phyloP scores from a whole-genome alignment of 2,888 invertebrate species.

The Zele albiditarsus region DNA sequence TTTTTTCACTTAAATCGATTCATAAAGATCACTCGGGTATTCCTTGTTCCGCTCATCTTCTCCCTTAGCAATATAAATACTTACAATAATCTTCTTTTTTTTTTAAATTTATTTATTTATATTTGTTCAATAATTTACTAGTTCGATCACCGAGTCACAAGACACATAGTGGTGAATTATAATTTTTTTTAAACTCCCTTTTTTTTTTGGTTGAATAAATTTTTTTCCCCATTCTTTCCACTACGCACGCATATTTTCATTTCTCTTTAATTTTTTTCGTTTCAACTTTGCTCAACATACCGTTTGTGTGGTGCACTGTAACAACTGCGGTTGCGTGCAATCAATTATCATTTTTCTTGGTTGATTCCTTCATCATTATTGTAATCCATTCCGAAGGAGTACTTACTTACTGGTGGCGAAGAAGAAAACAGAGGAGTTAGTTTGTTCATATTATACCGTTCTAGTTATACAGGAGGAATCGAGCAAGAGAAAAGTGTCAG shows the following conservation, averaged over 20 bases:
- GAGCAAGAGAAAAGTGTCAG: slow-evolving; percentile 12
- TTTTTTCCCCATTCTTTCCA: slow-evolving; percentile 34
- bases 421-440: slow-evolving; percentile 6
- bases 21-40: slow-evolving; percentile 16
- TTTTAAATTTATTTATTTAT: slow-evolving; percentile 45
- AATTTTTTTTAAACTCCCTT: slow-evolving; percentile 40
- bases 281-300: background rate
- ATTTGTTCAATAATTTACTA: slow-evolving; percentile 49
- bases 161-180: slow-evolving; percentile 57
- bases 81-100: slow-evolving; percentile 47
- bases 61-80: slow-evolving; percentile 49
- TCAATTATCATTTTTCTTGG: background rate
- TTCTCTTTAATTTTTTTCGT: background rate
- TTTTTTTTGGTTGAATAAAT: slow-evolving; percentile 5
- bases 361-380: background rate
- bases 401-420: slow-evolving; percentile 19
- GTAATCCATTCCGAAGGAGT: slow-evolving; percentile 22
- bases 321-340: slow-evolving; percentile 9
- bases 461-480: slow-evolving; percentile 16
- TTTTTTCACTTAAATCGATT: slow-evolving; percentile 17
- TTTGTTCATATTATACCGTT: slow-evolving; percentile 2
- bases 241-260: slow-evolving; percentile 9
- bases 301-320: slow-evolving; percentile 1
- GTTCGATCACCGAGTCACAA: slow-evolving; percentile 58
- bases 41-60: background rate